These are phyloP conservation scores for Crotalus helleri DNA, from an alignment of 2,113 vertebrate genomes.

Conservation along the genomic window DNA sequence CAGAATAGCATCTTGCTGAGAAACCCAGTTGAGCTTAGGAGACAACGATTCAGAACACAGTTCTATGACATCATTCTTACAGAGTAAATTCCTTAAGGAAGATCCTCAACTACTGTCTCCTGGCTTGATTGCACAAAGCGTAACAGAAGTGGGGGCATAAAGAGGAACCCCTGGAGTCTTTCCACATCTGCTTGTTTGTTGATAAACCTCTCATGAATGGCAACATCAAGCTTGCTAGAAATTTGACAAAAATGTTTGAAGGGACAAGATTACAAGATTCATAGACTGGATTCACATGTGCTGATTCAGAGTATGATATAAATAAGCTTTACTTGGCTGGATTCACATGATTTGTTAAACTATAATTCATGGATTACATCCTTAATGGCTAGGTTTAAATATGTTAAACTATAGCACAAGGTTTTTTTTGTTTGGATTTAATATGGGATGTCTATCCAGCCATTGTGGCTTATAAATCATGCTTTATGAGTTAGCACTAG, in stretches of 20 bases:
- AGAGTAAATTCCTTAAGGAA: neutral
- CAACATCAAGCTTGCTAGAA: neutral
- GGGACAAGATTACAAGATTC: neutral
- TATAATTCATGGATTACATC: neutral
- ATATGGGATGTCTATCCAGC: neutral
- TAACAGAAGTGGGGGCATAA: neutral
- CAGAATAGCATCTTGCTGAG: neutral
- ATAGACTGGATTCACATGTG: neutral
- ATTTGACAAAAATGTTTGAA: neutral
- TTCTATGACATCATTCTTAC: neutral
- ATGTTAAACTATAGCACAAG: neutral
- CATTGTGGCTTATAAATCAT: neutral
- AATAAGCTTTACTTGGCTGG: neutral
- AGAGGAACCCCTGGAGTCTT: neutral
- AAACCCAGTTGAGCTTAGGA: neutral
- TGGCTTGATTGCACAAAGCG: neutral
- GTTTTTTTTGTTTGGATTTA: neutral
- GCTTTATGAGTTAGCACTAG: neutral
- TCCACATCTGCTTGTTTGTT: neutral
- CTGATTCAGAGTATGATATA: neutral
- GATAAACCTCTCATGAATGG: neutral
- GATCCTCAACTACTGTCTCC: neutral
- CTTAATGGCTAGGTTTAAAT: neutral
- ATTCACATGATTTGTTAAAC: neutral
- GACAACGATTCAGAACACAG: neutral